A percentile compares a stretch with the other conserved stretches of the same genome.
phyloP scores from a whole-genome alignment of 2,888 invertebrate genomes.

The Phortica magna region DNA sequence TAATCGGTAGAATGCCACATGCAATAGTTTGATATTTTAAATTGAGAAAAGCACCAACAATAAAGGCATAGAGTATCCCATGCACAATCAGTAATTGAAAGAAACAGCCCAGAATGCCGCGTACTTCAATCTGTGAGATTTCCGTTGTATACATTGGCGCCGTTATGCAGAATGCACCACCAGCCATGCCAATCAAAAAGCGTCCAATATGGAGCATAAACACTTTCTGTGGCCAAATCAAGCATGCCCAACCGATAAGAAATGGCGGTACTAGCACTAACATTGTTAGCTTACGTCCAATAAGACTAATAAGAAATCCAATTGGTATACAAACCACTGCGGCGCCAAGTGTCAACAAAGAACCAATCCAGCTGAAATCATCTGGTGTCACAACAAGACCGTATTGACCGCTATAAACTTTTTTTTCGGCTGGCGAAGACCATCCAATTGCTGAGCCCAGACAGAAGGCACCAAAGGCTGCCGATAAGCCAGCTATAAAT shows the following conservation, averaged over 20 bases:
- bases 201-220: constrained; percentile 67
- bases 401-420: constrained; percentile 38
- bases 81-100: constrained; percentile 90
- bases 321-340: constrained; percentile 84
- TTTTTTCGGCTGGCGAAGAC: constrained; percentile 82
- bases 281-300: constrained; percentile 84
- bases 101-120: constrained; percentile 90
- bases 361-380: constrained; percentile 84
- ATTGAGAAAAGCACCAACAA: constrained; percentile 78
- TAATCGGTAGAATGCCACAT: constrained; percentile 78
- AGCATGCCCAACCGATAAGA: constrained; percentile 85
- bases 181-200: constrained; percentile 67
- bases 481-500: constrained; percentile 33
- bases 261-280: constrained; percentile 80
- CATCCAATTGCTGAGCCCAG: constrained; percentile 81
- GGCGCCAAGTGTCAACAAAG: constrained; percentile 84
- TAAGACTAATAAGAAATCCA: constrained; percentile 82
- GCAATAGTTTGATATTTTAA: constrained; percentile 59
- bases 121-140: constrained; percentile 87
- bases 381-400: constrained; percentile 79
- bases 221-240: constrained; percentile 84
- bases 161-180: constrained; percentile 87
- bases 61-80: constrained; percentile 88
- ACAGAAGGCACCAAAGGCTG: constrained; percentile 38
- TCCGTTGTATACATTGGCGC: constrained; percentile 91